Base-by-base conservation (phyloP, 2,113 vertebrate species). In the Pao palembangensis region DNA sequence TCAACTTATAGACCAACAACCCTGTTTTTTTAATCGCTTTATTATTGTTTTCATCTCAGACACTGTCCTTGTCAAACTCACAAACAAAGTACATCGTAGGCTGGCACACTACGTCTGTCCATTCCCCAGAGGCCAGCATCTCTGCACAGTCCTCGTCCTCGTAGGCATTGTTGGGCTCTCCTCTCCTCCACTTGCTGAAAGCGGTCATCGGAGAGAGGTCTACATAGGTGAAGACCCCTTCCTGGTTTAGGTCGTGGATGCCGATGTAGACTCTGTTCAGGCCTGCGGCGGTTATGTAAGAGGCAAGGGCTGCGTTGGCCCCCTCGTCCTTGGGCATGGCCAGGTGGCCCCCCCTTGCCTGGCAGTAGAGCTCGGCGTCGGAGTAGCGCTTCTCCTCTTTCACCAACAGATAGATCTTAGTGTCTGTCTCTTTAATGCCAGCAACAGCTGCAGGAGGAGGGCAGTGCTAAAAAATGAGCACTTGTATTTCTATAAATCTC, bases 361-460 rank as follows among this genome's bases (percentile, higher is more conserved):
- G 95, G 76, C 96, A 99, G 82, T 94, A 91, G 81, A 78, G 83
- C 85, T 98, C 93, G 0, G 97, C 96, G 0, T 99, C 96, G 4
- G 83, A 66, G 79, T 94, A 95, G 28, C 93, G 79, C 57, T 95
- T 98, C 87, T 94, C 95, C 82, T 99, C 97, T 86, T 98, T 98
- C 85, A 99, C 97, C 93, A 99, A 89, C 86, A 99, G 92, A 76
- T 97, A 99, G 21, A 98, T 90, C 88, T 96, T 98, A 81, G 85
- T 93, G 62, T 98, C 97, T 2, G 93, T 93, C 91, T 99, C 97
- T 16, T 93, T 96, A 86, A 98, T 92, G 76, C 97, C 97, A 66
- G 95, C 95, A 28, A 99, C 95, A 92, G 94, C 97, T 99, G 95
- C 93, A 84, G 94, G 92, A n/a, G 94, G 94, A 93, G 93, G 94